Evolutionary conservation across 2,888 invertebrate genomes (phyloP).

Genomic region (Cephus rjabovi): DNA sequence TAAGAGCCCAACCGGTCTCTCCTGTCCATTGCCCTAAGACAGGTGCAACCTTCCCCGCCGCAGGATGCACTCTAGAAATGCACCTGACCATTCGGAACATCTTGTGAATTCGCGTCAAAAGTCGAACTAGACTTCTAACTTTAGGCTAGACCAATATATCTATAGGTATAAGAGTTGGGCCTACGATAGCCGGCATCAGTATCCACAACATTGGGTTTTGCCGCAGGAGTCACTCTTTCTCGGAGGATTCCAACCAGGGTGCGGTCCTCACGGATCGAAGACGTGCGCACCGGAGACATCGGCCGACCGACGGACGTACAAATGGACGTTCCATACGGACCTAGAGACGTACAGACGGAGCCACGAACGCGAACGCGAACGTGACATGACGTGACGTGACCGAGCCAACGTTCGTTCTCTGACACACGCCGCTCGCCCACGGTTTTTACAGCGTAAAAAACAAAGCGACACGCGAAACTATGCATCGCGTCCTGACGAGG

Average conservation of each 20-base stretch:
- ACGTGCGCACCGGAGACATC: constrained; percentile 44
- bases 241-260: constrained; percentile 35
- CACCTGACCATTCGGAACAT: neutral
- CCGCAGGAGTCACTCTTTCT: constrained; percentile 3
- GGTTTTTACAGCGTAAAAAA: constrained; percentile 47
- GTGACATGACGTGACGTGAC: constrained; percentile 48
- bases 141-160: neutral
- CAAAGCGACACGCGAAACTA: constrained; percentile 55
- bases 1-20: neutral
- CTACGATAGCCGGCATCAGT: neutral
- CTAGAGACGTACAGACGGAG: neutral
- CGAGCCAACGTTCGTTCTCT: constrained; percentile 32
- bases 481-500: constrained; percentile 51
- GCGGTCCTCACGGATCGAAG: constrained; percentile 44
- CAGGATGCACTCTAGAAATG: neutral
- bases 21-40: neutral
- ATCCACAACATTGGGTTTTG: constrained; percentile 1
- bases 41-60: neutral
- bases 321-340: constrained; percentile 23
- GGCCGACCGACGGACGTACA: constrained; percentile 37
- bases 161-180: neutral
- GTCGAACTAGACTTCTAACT: neutral
- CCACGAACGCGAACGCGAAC: constrained; percentile 42
- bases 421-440: constrained; percentile 46
- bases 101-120: neutral